Evolutionary conservation across 2,797 vertebrate genomes (phyloP).

Genomic region (Sparus aurata): DNA sequence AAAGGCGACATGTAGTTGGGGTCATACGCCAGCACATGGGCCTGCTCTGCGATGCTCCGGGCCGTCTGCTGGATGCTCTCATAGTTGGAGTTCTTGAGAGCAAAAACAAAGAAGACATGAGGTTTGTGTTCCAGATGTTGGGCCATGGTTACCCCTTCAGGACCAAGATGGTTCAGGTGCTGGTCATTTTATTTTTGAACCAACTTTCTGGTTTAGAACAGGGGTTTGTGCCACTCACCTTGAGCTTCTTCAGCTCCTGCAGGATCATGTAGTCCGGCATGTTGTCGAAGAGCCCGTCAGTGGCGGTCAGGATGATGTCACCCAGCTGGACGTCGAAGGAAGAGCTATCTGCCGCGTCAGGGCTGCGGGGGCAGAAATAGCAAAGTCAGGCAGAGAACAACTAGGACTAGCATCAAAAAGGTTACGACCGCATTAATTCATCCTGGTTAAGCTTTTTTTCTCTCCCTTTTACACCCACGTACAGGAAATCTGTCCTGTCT

Average conservation of each 20-base stretch:
- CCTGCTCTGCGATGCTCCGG: conserved; percentile 96
- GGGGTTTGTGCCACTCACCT: conserved; percentile 82
- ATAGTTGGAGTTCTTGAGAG: conserved; percentile 92
- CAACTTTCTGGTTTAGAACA: too few relatives aligned
- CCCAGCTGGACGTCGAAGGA: conserved; percentile 98
- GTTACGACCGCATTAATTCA: conserved; percentile 5
- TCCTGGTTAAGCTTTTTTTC: conserved; percentile 16
- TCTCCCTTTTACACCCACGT: background rate
- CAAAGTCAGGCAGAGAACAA: conserved; percentile 7
- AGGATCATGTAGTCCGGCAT: conserved; percentile 99
- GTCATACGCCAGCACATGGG: conserved; percentile 97
- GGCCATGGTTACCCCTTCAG: too few relatives aligned
- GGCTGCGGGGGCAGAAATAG: conserved; percentile 81
- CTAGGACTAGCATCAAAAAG: background rate
- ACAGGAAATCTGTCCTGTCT: conserved; percentile 26
- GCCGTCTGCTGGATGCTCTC: conserved; percentile 98
- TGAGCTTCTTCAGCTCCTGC: conserved; percentile 96
- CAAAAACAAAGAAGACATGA: conserved; percentile 11
- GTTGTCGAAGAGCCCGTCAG: conserved; percentile 99
- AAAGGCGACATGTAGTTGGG: conserved; percentile 99
- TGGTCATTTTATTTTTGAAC: too few relatives aligned
- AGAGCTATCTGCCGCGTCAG: conserved; percentile 95
- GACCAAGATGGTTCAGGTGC: too few relatives aligned
- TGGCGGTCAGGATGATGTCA: conserved; percentile 98
- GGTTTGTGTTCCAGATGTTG: background rate